Percentiles rank a stretch among this genome's conserved stretches.
Conservation (phyloP, 92 coral and sea anemone genomes). For the Umimayanthus chanpuru region DNA sequence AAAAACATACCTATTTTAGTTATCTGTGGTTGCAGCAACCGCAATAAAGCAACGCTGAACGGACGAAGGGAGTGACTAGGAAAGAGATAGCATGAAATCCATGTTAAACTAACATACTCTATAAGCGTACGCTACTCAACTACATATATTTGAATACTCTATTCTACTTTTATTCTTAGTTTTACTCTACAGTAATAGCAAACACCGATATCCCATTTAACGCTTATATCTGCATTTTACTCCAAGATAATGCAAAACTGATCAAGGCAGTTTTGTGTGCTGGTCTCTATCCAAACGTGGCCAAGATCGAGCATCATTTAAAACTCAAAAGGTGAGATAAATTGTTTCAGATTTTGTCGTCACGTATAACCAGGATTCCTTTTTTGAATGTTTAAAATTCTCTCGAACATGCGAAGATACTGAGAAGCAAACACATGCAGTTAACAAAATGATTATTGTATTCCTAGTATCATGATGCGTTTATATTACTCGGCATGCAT, state of each 20-base stretch:
- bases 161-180: neutral
- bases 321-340: constrained; percentile 58
- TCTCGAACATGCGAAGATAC: too few species aligned
- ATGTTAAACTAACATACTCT: neutral
- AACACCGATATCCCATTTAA: too few species aligned
- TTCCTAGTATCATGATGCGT: too few species aligned
- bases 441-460: too few species aligned
- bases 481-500: too few species aligned
- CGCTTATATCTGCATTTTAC: neutral
- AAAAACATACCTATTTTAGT: too few species aligned
- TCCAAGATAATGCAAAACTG: constrained; percentile 75
- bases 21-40: too few species aligned
- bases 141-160: too few species aligned
- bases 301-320: constrained; percentile 62
- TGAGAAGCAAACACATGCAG: too few species aligned
- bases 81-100: neutral
- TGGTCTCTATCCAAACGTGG: constrained; percentile 95
- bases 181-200: neutral
- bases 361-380: neutral
- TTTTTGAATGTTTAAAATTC: too few species aligned
- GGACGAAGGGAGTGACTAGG: too few species aligned
- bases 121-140: neutral
- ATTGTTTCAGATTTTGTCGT: neutral
- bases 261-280: constrained; percentile 95
- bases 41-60: too few species aligned